A percentile compares a stretch with the other conserved stretches of the same genome.
Evolutionary conservation across 2,888 invertebrate genomes (phyloP).

Genomic region (Anticlea derivata): DNA sequence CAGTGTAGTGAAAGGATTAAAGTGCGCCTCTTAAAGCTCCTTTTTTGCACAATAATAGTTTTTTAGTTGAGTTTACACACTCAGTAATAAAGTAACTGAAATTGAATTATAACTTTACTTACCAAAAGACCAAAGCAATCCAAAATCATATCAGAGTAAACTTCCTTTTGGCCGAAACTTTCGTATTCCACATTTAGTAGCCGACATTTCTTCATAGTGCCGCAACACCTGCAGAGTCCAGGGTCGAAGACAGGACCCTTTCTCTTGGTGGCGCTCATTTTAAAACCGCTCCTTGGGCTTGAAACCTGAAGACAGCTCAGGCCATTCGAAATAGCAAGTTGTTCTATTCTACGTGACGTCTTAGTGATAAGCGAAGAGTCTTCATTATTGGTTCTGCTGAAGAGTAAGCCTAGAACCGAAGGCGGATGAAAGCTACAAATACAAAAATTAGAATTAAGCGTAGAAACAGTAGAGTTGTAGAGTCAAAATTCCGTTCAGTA

Average conservation of each 20-base stretch:
- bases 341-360: neutral
- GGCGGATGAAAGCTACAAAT: no score
- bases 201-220: slow-evolving; percentile 69
- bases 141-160: slow-evolving; percentile 74
- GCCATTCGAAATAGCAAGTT: neutral
- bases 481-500: no score
- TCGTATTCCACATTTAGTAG: slow-evolving; percentile 70
- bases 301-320: neutral
- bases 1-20: no score
- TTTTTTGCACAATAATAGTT: no score
- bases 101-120: no score
- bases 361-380: no score
- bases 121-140: slow-evolving; percentile 74
- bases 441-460: no score
- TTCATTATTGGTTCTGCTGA: neutral
- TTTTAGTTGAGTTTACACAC: no score
- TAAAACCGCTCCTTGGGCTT: slow-evolving; percentile 4
- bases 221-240: slow-evolving; percentile 71
- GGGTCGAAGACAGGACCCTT: slow-evolving; percentile 70
- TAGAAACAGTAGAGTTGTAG: no score
- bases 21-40: no score
- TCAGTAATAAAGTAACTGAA: no score
- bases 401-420: no score
- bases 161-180: slow-evolving; percentile 63
- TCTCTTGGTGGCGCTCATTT: slow-evolving; percentile 54